Percentiles rank a stretch among this genome's conserved stretches.
Conservation (phyloP, 2,113 vertebrate genomes). For the Coregonus clupeaformis region DNA sequence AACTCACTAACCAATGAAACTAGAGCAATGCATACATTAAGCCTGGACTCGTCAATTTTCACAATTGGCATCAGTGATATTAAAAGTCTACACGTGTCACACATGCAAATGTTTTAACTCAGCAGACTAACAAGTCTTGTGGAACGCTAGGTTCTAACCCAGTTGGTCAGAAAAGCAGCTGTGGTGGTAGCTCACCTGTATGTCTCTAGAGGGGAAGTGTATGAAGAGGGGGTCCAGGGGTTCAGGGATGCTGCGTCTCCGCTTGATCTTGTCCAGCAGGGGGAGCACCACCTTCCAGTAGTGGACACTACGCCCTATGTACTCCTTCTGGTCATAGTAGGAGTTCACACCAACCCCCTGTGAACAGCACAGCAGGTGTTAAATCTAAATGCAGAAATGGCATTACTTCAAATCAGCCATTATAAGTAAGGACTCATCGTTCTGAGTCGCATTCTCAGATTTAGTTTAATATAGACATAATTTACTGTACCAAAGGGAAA, state of each 20-base stretch:
- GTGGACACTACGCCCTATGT: constrained; percentile 88
- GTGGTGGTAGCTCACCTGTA: constrained; percentile 79
- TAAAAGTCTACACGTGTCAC: too few species aligned
- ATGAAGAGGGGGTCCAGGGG: constrained; percentile 90
- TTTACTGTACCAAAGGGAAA: too few species aligned
- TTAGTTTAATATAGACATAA: too few species aligned
- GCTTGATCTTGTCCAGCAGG: constrained; percentile 84
- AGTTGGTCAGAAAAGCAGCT: not conserved
- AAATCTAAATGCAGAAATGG: too few species aligned
- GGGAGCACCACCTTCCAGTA: constrained; percentile 91
- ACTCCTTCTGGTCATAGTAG: constrained; percentile 91
- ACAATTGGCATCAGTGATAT: not conserved
- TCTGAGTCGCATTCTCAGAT: too few species aligned
- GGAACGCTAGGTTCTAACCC: not conserved
- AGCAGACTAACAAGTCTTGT: not conserved
- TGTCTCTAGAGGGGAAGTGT: constrained; percentile 88
- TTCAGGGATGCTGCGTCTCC: constrained; percentile 86
- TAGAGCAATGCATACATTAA: too few species aligned
- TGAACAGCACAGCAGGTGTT: not conserved
- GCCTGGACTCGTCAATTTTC: too few species aligned
- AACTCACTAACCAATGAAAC: not conserved
- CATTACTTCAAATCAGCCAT: too few species aligned
- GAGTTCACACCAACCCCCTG: constrained; percentile 87
- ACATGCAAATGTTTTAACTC: too few species aligned
- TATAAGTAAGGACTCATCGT: too few species aligned